These are phyloP conservation scores for Prionace glauca DNA, from an alignment of 2,797 vertebrate genomes.

Conservation along the genomic window DNA sequence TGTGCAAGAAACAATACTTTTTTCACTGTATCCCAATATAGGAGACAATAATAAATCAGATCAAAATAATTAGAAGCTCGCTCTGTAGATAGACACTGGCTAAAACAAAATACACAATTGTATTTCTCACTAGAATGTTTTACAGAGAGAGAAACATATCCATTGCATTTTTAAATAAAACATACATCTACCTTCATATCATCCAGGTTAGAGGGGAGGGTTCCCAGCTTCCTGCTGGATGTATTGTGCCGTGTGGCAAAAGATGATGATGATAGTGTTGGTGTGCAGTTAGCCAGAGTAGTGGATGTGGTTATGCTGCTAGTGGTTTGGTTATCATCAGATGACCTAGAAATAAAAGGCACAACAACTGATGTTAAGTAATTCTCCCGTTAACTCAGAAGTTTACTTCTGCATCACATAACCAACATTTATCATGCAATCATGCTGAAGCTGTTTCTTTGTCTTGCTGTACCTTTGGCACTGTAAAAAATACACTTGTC, in stretches of 20 bases:
- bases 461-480: neutral
- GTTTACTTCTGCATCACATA: neutral
- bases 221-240: constrained; percentile 60
- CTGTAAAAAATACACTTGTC: neutral
- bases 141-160: neutral
- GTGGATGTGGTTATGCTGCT: constrained; percentile 56
- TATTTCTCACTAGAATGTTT: neutral
- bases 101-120: neutral
- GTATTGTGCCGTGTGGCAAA: constrained; percentile 55
- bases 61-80: neutral
- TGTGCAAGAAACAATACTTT: too few relatives aligned
- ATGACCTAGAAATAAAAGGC: constrained; percentile 48
- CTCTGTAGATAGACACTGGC: neutral
- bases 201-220: constrained; percentile 78
- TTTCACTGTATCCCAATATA: too few relatives aligned
- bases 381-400: neutral
- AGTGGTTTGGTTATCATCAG: constrained; percentile 68
- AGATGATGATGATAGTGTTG: constrained; percentile 61
- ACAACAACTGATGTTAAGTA: neutral
- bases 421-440: neutral
- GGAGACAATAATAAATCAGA: neutral
- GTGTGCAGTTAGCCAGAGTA: constrained; percentile 53
- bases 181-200: constrained; percentile 80
- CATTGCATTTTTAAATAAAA: neutral
- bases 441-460: neutral